phyloP scores from a whole-genome alignment of 2,113 vertebrate genomes.

The Vireo altiloquus region DNA sequence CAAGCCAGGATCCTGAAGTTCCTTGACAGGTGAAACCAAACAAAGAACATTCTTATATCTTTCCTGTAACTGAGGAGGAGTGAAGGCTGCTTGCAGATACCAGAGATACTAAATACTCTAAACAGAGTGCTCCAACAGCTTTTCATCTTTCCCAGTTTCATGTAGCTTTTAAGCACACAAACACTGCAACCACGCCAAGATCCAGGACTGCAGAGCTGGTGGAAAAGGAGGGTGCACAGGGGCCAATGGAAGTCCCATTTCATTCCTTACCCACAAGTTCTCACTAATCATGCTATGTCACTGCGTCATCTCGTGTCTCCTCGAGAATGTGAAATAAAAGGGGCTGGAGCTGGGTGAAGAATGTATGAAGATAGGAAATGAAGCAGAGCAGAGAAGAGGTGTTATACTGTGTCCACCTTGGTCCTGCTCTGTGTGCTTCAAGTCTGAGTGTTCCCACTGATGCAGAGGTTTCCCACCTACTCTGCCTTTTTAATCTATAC shows the following conservation, averaged over 20 bases:
- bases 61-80: background rate
- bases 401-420: background rate
- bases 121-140: background rate
- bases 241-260: background rate
- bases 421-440: background rate
- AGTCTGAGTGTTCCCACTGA: background rate
- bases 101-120: background rate
- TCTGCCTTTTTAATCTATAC: background rate
- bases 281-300: fast-evolving
- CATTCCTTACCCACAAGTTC: background rate
- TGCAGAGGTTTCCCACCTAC: background rate
- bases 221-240: background rate
- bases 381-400: background rate
- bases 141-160: background rate
- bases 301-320: background rate
- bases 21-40: background rate
- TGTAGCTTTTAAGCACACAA: background rate
- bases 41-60: constrained; percentile 1
- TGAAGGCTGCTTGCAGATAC: background rate
- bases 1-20: background rate
- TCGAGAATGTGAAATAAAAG: background rate
- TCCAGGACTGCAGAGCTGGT: background rate
- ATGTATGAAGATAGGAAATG: background rate
- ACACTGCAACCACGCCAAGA: background rate
- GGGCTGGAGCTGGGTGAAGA: background rate